Base-by-base conservation (phyloP, 2,888 invertebrate species). In the Galerucella nymphaeae region DNA sequence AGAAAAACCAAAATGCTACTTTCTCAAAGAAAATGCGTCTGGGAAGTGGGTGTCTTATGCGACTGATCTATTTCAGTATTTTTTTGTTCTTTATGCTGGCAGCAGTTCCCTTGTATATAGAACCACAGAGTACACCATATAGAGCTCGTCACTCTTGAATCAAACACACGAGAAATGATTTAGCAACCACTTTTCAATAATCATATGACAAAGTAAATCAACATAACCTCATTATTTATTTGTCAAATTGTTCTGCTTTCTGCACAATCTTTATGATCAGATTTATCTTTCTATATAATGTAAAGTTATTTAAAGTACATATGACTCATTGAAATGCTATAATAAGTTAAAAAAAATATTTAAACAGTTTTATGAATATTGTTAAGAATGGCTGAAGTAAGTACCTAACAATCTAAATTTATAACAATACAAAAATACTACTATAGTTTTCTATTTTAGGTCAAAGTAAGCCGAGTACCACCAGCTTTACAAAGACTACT, bases 401-500 rank as follows among this genome's bases (percentile, higher is more conserved):
- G 50, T 45, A n/a, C n/a, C n/a, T n/a, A 59, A 4, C 11, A 41
- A 20, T 42, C 10, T 58, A 13, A 42, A 41, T 58, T 18, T 45
- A 11, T 30, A 16, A 11, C 1, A 3, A 38, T 55, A 14, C 30
- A 16, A 18, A 41, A 53, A 13, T 30, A 14, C 41, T 23, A 20
- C 23, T 20, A 55, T 8, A 23, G 41, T 58, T 20, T 38, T 66
- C 13, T 67, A 23, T 80, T 83, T 73, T 73, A 84, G 83, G 67
- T 63, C 20, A 73, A 67, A 38, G 83, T 83, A 61, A 73, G 76
- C 61, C 64, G 70, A 59, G 87, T 90, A 5, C 88, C 89, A 70
- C 87, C 87, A 78, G 86, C 87, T 85, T 80, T 90, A 79, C 86
- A 87, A 78, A 88, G 85, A 78, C 77, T 90, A 73, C 83, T 90